phyloP scores from a whole-genome alignment of 2,888 invertebrate species.

The Andrena praecox region DNA sequence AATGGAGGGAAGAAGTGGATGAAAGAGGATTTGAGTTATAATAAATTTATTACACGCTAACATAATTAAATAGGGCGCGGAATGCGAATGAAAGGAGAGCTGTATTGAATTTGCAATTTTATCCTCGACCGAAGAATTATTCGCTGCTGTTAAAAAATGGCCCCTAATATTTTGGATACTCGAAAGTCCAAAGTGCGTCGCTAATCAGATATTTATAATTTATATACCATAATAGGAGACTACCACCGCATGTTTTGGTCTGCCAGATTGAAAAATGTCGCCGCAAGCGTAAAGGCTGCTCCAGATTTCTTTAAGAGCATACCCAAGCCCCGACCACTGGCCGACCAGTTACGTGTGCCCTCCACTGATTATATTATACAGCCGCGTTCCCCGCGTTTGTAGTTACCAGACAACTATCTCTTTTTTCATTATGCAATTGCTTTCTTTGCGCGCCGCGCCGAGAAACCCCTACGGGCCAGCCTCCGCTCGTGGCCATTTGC shows the following conservation, averaged over 20 bases:
- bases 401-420: constrained; percentile 80
- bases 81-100: too few species aligned
- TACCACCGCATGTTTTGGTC: constrained; percentile 11
- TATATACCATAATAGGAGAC: neutral
- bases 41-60: too few species aligned
- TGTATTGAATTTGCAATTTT: too few species aligned
- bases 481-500: constrained; percentile 18
- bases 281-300: constrained; percentile 56
- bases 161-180: neutral
- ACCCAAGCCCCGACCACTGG: constrained; percentile 42
- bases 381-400: constrained; percentile 67
- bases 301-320: constrained; percentile 70
- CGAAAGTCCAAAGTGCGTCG: constrained; percentile 19
- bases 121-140: neutral
- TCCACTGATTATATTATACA: constrained; percentile 65
- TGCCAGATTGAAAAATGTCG: constrained; percentile 40
- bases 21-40: too few species aligned
- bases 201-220: neutral
- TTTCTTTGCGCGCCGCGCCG: constrained; percentile 70
- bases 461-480: constrained; percentile 38
- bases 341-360: constrained; percentile 63
- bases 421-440: constrained; percentile 80
- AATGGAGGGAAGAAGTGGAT: too few species aligned
- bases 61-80: too few species aligned
- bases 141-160: neutral